Evolutionary conservation across 2,797 vertebrate genomes (phyloP).

Genomic region (Distichodus sexfasciatus): DNA sequence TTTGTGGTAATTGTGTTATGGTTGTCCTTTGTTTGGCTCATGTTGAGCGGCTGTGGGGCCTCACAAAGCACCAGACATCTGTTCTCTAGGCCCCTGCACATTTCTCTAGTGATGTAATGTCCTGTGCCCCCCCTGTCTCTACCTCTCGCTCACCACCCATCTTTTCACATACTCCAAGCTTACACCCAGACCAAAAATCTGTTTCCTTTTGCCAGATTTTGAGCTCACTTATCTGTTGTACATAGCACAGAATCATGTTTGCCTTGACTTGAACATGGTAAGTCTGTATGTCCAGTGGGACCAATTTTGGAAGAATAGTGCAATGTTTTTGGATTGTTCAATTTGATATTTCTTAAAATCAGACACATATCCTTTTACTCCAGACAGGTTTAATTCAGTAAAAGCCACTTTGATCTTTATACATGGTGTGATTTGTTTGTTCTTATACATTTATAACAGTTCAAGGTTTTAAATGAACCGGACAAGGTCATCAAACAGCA

Average conservation of each 20-base stretch:
- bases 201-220: constrained; percentile 2
- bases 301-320: no score
- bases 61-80: constrained; percentile 73
- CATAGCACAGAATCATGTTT: background rate
- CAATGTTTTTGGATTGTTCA: no score
- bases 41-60: constrained; percentile 60
- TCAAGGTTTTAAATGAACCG: no score
- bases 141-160: background rate
- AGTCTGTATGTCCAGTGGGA: no score
- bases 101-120: constrained; percentile 68
- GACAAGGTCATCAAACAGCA: background rate
- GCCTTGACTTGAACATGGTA: background rate
- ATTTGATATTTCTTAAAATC: no score
- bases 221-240: background rate
- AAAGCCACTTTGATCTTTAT: no score
- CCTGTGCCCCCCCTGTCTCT: constrained; percentile 39
- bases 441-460: no score
- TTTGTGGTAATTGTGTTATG: constrained; percentile 65
- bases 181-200: constrained; percentile 11
- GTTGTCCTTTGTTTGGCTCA: constrained; percentile 67
- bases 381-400: no score
- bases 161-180: constrained; percentile 14
- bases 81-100: constrained; percentile 56
- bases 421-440: no score
- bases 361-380: no score